Conservation (phyloP, 92 coral and sea anemone species). For the Bergia puertoricense region DNA sequence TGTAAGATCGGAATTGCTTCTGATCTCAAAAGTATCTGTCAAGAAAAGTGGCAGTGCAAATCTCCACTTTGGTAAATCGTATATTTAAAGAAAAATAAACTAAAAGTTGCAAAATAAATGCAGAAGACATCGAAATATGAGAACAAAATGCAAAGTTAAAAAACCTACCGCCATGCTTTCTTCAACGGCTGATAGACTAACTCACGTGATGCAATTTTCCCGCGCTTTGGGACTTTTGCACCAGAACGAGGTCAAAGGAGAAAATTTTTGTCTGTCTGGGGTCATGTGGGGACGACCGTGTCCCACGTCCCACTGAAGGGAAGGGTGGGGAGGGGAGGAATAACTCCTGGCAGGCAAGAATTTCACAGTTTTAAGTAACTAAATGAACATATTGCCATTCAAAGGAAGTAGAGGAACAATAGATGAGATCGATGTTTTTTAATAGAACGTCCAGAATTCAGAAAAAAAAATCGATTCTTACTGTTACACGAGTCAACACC, state of each 20-base stretch:
- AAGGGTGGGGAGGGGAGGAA: not conserved
- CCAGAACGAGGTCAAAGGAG: slow-evolving; percentile 58
- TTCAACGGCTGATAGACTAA: slow-evolving; percentile 58
- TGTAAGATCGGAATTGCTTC: not conserved
- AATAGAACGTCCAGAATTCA: no score
- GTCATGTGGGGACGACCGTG: not conserved
- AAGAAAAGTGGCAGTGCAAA: not conserved
- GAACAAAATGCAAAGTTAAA: not conserved
- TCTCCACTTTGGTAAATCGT: not conserved
- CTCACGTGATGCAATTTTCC: slow-evolving; percentile 98
- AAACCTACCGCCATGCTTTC: slow-evolving; percentile 94
- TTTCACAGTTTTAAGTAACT: no score
- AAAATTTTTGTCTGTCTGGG: not conserved
- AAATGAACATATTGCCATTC: no score
- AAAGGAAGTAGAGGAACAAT: no score
- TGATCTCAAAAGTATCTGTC: not conserved
- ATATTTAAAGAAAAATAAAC: not conserved
- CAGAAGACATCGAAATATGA: not conserved
- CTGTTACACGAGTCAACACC: no score
- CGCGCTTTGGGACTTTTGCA: slow-evolving; percentile 72
- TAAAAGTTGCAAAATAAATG: not conserved
- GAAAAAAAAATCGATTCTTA: no score
- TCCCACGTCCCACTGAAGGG: not conserved
- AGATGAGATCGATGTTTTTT: no score
- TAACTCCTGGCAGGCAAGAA: no score